Base-by-base conservation (phyloP, 2,888 invertebrate species). In the Shargacucullia verbasci region DNA sequence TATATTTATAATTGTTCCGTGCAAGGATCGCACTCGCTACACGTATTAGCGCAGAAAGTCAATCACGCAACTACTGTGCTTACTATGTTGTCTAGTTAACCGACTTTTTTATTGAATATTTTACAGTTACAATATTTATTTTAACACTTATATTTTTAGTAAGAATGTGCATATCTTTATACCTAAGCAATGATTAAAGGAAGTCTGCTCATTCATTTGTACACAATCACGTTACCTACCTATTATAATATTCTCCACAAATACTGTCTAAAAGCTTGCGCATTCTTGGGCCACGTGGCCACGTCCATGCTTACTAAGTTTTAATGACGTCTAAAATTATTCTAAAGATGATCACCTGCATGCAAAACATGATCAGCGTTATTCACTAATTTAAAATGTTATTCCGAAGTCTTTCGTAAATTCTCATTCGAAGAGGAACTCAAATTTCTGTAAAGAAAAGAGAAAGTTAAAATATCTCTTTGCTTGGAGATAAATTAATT, bases 401-500 rank as follows among this genome's bases (percentile, higher is more conserved):
- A 70, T 69, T 59, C 63, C 49, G 50, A 69, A 77, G 65, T 54
- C 70, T 79, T 80, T 81, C 70, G 63, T 53, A 73, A 77, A 76
- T 70, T 81, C 69, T 58, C 63, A 76, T 79, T 80, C 78, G 80
- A 78, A 68, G 65, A 65, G 64, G 78, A 79, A 61, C 73, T 73
- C 70, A 70, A 75, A 73, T 62, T 70, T 66, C 59, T 54, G 46
- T 47, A 46, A 41, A 57, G 73, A 72, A 74, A 83, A 79, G 69
- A 73, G 70, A 73, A 83, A 82, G 80, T 82, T 79, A 77, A 79
- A 81, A 83, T 80, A 77, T 82, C 78, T 82, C 80, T 76, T 80
- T 78, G 75, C 80, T 78, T 72, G 59, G 67, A 72, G 79, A 81
- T 84, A 85, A 86, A 83, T 86, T 84, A 82, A 83, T 82, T 85